A percentile compares a stretch with the other conserved stretches of the same genome.
These are phyloP conservation scores for Diorhabda sublineata DNA, from an alignment of 1,140 invertebrate genomes.

Conservation along the genomic window DNA sequence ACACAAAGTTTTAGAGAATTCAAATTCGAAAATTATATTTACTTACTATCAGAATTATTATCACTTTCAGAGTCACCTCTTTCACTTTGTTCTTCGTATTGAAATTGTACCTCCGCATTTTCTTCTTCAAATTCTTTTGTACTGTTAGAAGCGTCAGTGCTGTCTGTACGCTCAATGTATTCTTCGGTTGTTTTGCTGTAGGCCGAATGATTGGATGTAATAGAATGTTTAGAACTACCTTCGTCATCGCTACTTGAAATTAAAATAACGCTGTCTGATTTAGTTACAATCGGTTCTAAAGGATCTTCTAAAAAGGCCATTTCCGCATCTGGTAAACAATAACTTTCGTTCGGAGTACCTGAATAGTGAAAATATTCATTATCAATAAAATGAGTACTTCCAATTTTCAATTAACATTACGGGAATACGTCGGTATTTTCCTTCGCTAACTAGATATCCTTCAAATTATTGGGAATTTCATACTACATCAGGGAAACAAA, in stretches of 20 bases:
- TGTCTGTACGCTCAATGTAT: not conserved
- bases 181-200: not conserved
- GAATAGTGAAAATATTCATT: not conserved
- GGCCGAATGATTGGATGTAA: not conserved
- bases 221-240: conserved; percentile 6
- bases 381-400: no score
- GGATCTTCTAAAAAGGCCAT: conserved; percentile 11
- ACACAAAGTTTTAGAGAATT: no score
- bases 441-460: no score
- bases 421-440: no score
- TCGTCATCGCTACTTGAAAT: conserved; percentile 27
- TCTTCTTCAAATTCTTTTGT: not conserved
- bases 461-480: no score
- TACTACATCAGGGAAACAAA: no score
- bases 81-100: not conserved
- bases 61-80: not conserved
- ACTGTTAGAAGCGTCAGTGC: not conserved
- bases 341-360: not conserved
- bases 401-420: no score
- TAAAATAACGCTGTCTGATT: conserved; percentile 18
- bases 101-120: not conserved
- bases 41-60: no score
- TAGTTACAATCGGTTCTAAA: not conserved
- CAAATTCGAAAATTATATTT: no score
- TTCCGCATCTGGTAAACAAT: conserved; percentile 14